phyloP scores from a whole-genome alignment of 2,113 vertebrate genomes.

The Phoxinus phoxinus region DNA sequence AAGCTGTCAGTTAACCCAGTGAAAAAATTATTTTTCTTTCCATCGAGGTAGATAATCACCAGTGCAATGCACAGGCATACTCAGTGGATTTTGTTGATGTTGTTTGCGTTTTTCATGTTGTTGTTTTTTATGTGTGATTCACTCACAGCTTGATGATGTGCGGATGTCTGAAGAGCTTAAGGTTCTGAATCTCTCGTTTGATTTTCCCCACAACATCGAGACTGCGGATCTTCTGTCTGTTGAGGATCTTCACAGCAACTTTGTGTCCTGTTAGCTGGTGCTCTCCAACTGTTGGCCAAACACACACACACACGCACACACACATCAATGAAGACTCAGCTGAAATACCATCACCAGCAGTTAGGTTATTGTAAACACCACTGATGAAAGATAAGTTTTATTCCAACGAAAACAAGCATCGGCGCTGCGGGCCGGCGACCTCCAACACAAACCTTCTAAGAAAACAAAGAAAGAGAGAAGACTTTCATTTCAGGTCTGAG shows the following conservation, averaged over 20 bases:
- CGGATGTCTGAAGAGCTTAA: slow-evolving; percentile 97
- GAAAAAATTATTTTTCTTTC: background rate
- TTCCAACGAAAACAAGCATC: slow-evolving; percentile 43
- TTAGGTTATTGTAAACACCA: slow-evolving; percentile 41
- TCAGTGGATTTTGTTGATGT: background rate
- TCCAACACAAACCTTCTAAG: slow-evolving; percentile 35
- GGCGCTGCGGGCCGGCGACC: slow-evolving; percentile 11
- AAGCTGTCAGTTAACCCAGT: background rate
- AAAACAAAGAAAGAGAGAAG: slow-evolving; percentile 41
- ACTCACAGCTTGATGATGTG: slow-evolving; percentile 99
- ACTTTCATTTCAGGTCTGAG: slow-evolving; percentile 35
- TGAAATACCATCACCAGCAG: slow-evolving; percentile 47
- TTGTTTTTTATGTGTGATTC: background rate
- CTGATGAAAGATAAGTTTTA: slow-evolving; percentile 44
- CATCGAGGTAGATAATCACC: too few relatives aligned
- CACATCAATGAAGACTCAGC: slow-evolving; percentile 45
- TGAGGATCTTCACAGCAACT: slow-evolving; percentile 98
- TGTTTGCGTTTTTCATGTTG: background rate
- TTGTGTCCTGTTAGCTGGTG: slow-evolving; percentile 97
- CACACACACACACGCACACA: slow-evolving; percentile 1
- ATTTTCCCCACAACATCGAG: slow-evolving; percentile 99
- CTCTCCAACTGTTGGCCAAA: slow-evolving; percentile 86
- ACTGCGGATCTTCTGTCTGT: slow-evolving; percentile 97
- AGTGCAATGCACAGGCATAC: background rate
- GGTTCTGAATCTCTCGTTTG: slow-evolving; percentile 97